Evolutionary conservation across 1,140 invertebrate genomes (phyloP).

Genomic region (Orius insidiosus): DNA sequence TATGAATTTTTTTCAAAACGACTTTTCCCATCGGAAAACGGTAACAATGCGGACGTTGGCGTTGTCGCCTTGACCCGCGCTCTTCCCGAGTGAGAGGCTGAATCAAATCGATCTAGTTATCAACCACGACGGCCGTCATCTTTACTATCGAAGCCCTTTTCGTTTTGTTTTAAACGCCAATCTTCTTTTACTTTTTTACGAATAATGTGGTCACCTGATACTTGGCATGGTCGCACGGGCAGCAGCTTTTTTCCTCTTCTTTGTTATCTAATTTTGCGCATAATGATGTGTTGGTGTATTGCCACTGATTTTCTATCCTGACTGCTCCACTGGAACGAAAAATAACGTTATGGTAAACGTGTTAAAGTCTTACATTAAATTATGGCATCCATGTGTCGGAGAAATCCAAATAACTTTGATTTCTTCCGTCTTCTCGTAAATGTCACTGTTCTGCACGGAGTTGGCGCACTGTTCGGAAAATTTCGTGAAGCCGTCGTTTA

Average conservation of each 20-base stretch:
- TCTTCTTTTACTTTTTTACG: neutral
- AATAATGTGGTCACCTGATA: conserved; percentile 46
- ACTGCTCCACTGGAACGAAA: neutral
- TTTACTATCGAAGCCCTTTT: neutral
- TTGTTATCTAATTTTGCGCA: neutral
- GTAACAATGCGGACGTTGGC: too few relatives aligned
- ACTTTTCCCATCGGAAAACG: neutral
- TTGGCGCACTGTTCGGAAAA: too few relatives aligned
- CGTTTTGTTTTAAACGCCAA: neutral
- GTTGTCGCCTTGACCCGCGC: too few relatives aligned
- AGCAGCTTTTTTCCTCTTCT: conserved; percentile 34
- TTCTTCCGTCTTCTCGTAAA: too few relatives aligned
- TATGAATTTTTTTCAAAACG: neutral
- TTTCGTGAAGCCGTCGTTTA: too few relatives aligned
- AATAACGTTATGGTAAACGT: neutral
- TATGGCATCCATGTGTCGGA: too few relatives aligned
- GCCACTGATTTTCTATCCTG: neutral
- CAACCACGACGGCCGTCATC: neutral
- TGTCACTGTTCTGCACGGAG: too few relatives aligned
- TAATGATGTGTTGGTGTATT: neutral
- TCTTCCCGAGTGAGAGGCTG: too few relatives aligned
- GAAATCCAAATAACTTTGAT: too few relatives aligned
- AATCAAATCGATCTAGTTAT: neutral
- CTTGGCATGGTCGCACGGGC: conserved; percentile 82
- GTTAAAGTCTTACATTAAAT: too few relatives aligned